Base-by-base conservation (phyloP, 30 jellyfish, hydroid and myxozoan genomes). In the Turritopsis dohrnii region DNA sequence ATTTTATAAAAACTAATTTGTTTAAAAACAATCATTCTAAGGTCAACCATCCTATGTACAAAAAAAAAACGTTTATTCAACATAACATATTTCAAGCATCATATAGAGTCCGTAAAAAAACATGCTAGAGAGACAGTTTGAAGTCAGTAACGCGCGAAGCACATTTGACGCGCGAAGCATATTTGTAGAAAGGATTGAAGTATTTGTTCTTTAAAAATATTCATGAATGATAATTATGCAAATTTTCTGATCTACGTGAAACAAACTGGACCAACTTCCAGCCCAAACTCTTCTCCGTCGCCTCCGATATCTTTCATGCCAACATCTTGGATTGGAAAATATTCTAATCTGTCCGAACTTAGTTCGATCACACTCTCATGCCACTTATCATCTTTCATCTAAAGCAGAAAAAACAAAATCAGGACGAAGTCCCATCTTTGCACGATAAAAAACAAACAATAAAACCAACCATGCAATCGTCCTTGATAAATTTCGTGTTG, bases 351-450 rank as follows among this genome's bases (percentile, higher is more conserved):
- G 65, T 81, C 81, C 16, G 98, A 84, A 65, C 83, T 87, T 41
- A 92, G 79, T 54, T 88, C 90, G 86, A 92, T 71, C n/a, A 92
- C 90, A 17, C 95, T 82, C 83, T 88, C 94, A 85, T 88, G 98
- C 96, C 96, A 92, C 81, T 88, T 84, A 76, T 89, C 95, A 72
- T 92, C 98, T 74, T 91, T 91, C 28, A 88, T 87, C 97, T 91
- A 54, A 74, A 76, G 53, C 19, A 60, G 53, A 73, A 79, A 22
- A 22, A 79, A 21, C 8, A 7, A 27, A 27, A 19, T 69, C 0
- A 27, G 0, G 19, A 27, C 30, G 19, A n/a, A 27, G 77, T 7
- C 22, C 22, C 28, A 3, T 5, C 60, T 3, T 3, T 41, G 5
- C 60, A 41, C 13, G 5, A 41, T 23, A 3, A 24, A 18, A 24